Evolutionary conservation across 2,797 vertebrate genomes (phyloP), one percentile per base, ranked within the genome.

Genomic region (Pogonophryne albipinna): DNA sequence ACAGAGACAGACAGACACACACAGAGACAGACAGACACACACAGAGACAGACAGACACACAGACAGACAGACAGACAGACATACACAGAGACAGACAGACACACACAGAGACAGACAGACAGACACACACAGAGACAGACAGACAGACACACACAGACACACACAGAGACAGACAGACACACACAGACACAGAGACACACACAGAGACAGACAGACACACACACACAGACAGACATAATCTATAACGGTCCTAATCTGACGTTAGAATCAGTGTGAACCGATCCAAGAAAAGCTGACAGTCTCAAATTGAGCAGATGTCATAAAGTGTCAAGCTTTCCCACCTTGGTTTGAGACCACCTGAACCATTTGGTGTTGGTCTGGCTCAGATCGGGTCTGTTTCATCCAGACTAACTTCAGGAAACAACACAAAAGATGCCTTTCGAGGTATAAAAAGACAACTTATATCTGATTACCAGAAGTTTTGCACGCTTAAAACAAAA

Each of bases 161-260:
- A 23, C 3, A 23, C 3, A 23, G 3, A 23, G 0, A 3, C 2
- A 23, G 0, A 23, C 3, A 23, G 0, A 23, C 23, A 23, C 3
- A 23, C 23, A 23, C 2, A 23, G 3, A 23, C 2, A 23, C 2
- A 23, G 3, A 23, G 3, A 23, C 2, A 23, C 23, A 23, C 23
- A 23, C 2, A 23, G 2, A 23, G 2, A 23, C 23, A 23, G 2
- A 23, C 23, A 23, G 2, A 23, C 23, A 20, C 0, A 6, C 57
- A 61, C 71, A 6, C 68, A 78, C 81, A 59, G 15, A 0, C 5
- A 47, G 67, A 77, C 49, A 0, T 2, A 62, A 79, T 83, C 74
- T 60, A 56, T 0, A 76, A 71, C 45, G 2, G 16, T 46, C 60
- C 53, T 49, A 45, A 71, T 65, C 47, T 60, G 50, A 74, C 17